These are phyloP conservation scores for Cyrtodaria siliqua DNA, from an alignment of 2,888 invertebrate species.

Conservation along the genomic window DNA sequence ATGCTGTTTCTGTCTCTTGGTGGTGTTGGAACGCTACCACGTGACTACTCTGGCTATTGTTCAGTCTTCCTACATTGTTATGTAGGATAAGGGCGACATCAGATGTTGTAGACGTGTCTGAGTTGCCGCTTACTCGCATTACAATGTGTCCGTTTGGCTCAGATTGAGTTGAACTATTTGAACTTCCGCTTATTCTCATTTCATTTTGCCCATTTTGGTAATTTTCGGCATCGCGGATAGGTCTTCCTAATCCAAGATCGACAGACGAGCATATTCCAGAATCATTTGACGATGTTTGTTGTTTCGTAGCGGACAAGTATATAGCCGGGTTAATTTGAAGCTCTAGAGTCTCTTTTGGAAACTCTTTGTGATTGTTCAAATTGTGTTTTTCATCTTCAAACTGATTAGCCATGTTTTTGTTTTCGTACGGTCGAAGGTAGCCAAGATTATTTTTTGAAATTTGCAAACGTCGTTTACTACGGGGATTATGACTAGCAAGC, in stretches of 20 bases:
- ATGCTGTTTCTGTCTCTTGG: no score
- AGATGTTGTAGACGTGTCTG: no score
- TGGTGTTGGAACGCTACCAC: no score
- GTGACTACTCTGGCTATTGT: constrained; percentile 16
- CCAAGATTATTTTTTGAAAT: constrained; percentile 68
- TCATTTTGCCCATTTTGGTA: constrained; percentile 2
- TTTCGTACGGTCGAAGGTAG: constrained; percentile 64
- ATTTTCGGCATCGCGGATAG: not conserved
- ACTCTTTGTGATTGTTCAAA: constrained; percentile 62
- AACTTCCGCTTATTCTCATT: constrained; percentile 30
- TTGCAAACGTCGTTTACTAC: no score
- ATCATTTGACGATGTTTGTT: not conserved
- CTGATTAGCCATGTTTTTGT: constrained; percentile 69
- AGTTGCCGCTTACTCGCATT: no score
- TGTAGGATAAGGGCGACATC: constrained; percentile 2
- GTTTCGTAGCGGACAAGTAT: not conserved
- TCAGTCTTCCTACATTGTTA: constrained; percentile 4
- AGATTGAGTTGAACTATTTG: constrained; percentile 23
- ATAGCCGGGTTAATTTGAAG: constrained; percentile 29
- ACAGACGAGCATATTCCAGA: not conserved
- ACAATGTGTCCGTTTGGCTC: not conserved
- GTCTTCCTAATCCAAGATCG: constrained; percentile 3
- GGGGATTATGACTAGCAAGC: no score
- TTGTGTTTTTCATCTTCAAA: constrained; percentile 66
- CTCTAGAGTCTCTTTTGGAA: constrained; percentile 49